phyloP scores from a whole-genome alignment of 2,113 vertebrate genomes.

The Melozone crissalis region DNA sequence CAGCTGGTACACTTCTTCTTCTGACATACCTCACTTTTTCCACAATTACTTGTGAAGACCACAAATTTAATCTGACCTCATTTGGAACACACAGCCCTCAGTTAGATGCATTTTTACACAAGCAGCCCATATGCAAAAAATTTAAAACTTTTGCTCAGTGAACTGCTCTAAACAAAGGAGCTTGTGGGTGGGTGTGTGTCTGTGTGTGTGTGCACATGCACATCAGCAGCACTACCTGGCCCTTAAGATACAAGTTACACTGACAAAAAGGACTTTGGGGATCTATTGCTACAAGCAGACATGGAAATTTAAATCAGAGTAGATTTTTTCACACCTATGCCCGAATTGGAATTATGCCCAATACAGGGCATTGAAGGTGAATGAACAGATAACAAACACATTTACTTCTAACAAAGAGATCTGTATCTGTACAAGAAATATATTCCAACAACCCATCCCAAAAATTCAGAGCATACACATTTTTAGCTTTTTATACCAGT shows the following conservation, averaged over 20 bases:
- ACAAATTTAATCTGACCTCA: neutral
- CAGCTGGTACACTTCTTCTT: neutral
- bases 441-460: neutral
- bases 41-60: neutral
- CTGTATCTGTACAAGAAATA: neutral
- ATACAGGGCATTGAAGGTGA: neutral
- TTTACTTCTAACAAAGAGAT: neutral
- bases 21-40: neutral
- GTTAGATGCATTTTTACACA: neutral
- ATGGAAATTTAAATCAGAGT: neutral
- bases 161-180: neutral
- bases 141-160: neutral
- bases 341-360: neutral
- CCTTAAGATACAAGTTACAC: neutral
- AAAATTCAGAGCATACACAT: neutral
- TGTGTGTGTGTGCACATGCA: rapidly evolving
- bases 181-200: too few relatives aligned
- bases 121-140: neutral
- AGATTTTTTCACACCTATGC: neutral
- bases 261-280: neutral
- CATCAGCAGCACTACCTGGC: neutral
- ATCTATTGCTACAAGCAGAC: neutral
- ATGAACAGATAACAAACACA: neutral
- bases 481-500: neutral
- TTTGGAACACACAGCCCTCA: neutral